Evolutionary conservation across 2,113 vertebrate species (phyloP), one percentile per base, ranked within the genome.

Genomic region (Tupaia tana): DNA sequence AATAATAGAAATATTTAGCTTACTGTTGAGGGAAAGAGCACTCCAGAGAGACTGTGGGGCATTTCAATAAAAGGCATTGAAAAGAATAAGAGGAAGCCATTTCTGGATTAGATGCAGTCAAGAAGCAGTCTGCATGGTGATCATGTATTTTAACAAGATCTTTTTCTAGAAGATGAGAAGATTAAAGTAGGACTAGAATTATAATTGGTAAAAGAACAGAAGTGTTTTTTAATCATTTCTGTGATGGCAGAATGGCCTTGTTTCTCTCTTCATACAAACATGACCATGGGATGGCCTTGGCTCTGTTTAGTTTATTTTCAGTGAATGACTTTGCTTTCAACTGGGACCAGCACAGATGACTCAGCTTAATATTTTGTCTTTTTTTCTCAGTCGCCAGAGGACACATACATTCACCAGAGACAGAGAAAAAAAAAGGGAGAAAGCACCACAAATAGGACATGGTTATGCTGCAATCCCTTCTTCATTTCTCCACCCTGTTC

Each of bases 261-360:
- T 66, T 43, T 93, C 77, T 93, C 34, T 79, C 70, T 80, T 34
- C 1, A 67, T 88, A n/a, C 9, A 74, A 73, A 73, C 64, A 58
- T 69, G 74, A 5, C 19, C 18, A 27, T 77, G 63, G 19, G 3
- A 6, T 86, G 14, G 2, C 27, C 27, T 69, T 43, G 15, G 56
- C 12, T 89, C 58, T 34, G 11, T 70, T 16, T 54, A 54, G 19
- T 79, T 86, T 89, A 34, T 74, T 90, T 95, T 90, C 74, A 91
- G 9, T 29, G 63, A 64, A 9, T 91, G 15, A 63, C 71, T 78
- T 64, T 80, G 20, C 63, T 2, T 86, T 78, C 34, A 71, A 1
- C 18, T 78, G 31, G 34, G 34, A 66, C 19, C 74, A 75, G 82
- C 75, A 70, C 9, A 10, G 4, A 9, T 54, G 82, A 61, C 7